Evolutionary conservation across 2,797 vertebrate species (phyloP), one percentile per base, ranked within the genome.

Genomic region (Falco cherrug): DNA sequence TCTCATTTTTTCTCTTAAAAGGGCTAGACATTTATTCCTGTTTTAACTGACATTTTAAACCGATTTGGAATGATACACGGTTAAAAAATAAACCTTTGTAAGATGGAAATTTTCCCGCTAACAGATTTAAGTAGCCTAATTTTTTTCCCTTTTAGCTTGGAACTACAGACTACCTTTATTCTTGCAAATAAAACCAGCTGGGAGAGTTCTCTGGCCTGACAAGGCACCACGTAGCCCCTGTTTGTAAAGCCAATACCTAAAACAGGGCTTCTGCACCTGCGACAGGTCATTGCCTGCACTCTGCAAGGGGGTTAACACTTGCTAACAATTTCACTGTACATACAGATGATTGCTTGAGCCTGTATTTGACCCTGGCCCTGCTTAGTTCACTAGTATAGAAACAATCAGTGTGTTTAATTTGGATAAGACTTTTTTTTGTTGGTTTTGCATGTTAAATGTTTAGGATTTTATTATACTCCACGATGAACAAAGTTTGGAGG

Each of bases 31-130:
- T 67, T 78, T 82, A 95, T 93, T 97, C 94, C 51, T 89, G 10
- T 41, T 95, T 94, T 69, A 95, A 92, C 22, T 90, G 60, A 81
- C 81, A 95, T 77, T 69, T 95, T 96, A 76, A 95, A 73, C 87
- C 1, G 10, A 94, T 93, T 92, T 88, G 33, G 43, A 96, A 96
- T 90, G 69, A 77, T 64, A 87, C 31, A 35, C 45, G 5, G 43
- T 80, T 94, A 80, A 89, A 96, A 94, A 85, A 83, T 57, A 95
- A 90, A 83, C 11, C 31, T 69, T 35, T 64, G 57, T 45, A 94
- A 95, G 50, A 81, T 56, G 24, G 67, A 91, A 97, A 90, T 89
- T 89, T 82, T 81, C n/a, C 35, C 53, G 33, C 89, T 91, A 83
- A 86, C 84, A 96, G 81, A 92, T 84, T 71, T 79, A 59, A 77